Percentiles rank a stretch among this genome's conserved stretches.
These are phyloP conservation scores for Macrobrachium rosenbergii DNA, from an alignment of 1,140 invertebrate species.

Conservation along the genomic window DNA sequence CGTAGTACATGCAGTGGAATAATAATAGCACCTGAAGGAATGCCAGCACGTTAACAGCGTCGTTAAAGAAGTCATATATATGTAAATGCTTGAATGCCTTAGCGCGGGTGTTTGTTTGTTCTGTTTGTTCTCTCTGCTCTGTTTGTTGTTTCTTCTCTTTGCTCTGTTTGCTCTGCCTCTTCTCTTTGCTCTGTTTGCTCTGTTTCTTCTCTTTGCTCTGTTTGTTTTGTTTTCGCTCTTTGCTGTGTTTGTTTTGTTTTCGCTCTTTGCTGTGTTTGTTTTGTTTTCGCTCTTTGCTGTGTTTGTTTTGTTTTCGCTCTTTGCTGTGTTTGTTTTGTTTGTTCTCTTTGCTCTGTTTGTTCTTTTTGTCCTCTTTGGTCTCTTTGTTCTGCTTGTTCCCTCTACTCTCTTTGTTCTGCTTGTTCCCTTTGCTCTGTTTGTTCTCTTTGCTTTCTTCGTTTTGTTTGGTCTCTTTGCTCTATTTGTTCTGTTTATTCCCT, in stretches of 20 bases:
- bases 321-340: no score
- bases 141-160: no score
- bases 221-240: neutral
- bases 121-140: no score
- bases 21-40: no score
- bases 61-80: no score
- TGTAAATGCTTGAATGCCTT: no score
- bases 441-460: neutral
- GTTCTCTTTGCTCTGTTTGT: no score
- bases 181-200: neutral
- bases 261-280: neutral
- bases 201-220: neutral
- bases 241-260: neutral
- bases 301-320: no score
- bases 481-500: no score
- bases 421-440: neutral
- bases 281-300: neutral
- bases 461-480: neutral
- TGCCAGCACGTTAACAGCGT: no score
- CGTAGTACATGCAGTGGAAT: no score
- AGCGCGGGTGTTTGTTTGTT: no score
- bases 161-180: neutral
- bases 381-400: neutral
- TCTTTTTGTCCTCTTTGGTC: neutral
- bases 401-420: neutral